Evolutionary conservation across 2,797 vertebrate genomes (phyloP).

Genomic region (Crossoptilon crossoptilon): DNA sequence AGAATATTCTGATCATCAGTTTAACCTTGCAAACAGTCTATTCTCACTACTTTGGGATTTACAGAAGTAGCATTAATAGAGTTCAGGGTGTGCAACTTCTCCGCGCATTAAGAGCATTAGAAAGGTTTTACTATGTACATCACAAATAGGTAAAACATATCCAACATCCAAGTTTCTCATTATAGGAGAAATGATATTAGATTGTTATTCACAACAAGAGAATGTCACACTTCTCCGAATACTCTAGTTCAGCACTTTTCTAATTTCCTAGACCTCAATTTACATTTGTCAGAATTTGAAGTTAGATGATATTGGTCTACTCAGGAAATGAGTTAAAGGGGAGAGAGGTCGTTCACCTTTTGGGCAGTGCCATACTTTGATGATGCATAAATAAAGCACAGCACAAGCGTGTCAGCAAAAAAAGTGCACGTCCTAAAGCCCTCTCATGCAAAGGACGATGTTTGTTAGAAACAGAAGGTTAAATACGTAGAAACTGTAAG

Average conservation of each 20-base stretch:
- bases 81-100: background rate
- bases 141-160: slow-evolving; percentile 44
- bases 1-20: slow-evolving; percentile 13
- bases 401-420: slow-evolving; percentile 44
- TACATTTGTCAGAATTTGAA: slow-evolving; percentile 74
- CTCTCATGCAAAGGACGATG: slow-evolving; percentile 35
- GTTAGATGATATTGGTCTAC: slow-evolving; percentile 62
- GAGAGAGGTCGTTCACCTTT: slow-evolving; percentile 50
- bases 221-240: slow-evolving; percentile 61
- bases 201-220: slow-evolving; percentile 66
- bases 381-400: slow-evolving; percentile 69
- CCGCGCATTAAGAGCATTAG: slow-evolving; percentile 9
- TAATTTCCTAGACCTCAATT: slow-evolving; percentile 73
- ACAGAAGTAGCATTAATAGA: slow-evolving; percentile 54
- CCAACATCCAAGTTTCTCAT: slow-evolving; percentile 32
- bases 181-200: slow-evolving; percentile 9
- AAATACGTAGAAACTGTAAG: slow-evolving; percentile 30
- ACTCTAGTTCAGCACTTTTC: slow-evolving; percentile 73
- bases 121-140: slow-evolving; percentile 37
- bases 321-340: slow-evolving; percentile 57
- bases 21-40: slow-evolving; percentile 54
- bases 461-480: slow-evolving; percentile 62
- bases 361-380: slow-evolving; percentile 51
- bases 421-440: slow-evolving; percentile 23
- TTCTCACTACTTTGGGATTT: background rate